phyloP scores from a whole-genome alignment of 2,888 invertebrate species.

The Drosophila demipolita region DNA sequence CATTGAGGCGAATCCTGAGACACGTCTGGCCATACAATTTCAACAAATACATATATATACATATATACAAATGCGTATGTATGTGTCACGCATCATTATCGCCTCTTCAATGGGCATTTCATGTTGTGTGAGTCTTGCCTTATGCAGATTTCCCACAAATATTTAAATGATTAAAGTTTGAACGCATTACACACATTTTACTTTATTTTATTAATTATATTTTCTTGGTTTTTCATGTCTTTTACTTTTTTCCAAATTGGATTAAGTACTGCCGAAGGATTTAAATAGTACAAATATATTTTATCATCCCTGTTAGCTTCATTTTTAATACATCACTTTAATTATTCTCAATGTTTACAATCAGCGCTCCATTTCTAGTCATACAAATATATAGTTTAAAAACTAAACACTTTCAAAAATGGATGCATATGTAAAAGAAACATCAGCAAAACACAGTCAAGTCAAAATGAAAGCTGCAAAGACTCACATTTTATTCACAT shows the following conservation, averaged over 20 bases:
- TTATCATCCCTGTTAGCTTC: background rate
- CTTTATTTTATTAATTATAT: conserved; percentile 50
- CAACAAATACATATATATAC: conserved; percentile 14
- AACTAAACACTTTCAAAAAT: conserved; percentile 23
- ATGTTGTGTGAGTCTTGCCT: conserved; percentile 30
- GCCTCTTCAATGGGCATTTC: conserved; percentile 52
- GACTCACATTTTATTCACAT: conserved; percentile 6
- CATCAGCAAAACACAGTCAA: conserved; percentile 12
- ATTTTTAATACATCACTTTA: too few relatives aligned
- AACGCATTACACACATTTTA: background rate
- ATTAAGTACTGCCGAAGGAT: background rate
- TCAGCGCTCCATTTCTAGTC: conserved; percentile 46
- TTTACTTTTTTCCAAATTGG: conserved; percentile 26
- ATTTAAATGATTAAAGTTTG: background rate
- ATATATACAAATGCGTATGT: background rate
- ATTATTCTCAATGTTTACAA: conserved; percentile 17
- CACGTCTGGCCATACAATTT: conserved; percentile 60
- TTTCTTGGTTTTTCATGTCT: conserved; percentile 52
- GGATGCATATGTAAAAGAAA: background rate
- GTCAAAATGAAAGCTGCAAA: conserved; percentile 42
- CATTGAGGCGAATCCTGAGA: conserved; percentile 76
- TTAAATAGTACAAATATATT: background rate
- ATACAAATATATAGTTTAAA: conserved; percentile 48
- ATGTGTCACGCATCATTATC: conserved; percentile 63
- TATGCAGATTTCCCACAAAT: conserved; percentile 37